These are phyloP conservation scores for Ctenicera cuprea DNA, from an alignment of 2,888 invertebrate species.

Conservation along the genomic window DNA sequence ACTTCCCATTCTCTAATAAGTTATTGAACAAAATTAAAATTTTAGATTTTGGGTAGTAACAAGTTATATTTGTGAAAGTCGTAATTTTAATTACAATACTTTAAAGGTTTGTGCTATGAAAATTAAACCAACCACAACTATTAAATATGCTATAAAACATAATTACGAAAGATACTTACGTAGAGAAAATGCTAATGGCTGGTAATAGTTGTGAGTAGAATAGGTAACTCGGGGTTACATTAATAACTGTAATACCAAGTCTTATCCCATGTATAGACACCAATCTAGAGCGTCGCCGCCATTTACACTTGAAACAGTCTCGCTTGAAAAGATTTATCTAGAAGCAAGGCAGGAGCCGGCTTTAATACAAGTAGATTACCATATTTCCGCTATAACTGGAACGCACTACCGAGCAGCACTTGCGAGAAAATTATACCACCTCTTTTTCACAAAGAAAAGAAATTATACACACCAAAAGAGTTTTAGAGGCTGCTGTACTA, in stretches of 20 bases:
- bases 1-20: conserved; percentile 9
- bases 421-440: conserved; percentile 58
- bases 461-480: conserved; percentile 49
- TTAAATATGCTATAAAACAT: too few relatives aligned
- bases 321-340: conserved; percentile 63
- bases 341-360: conserved; percentile 60
- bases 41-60: too few relatives aligned
- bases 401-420: conserved; percentile 58
- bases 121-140: too few relatives aligned
- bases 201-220: neutral
- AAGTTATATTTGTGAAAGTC: too few relatives aligned
- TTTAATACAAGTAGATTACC: conserved; percentile 63
- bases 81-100: too few relatives aligned
- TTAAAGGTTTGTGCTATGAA: too few relatives aligned
- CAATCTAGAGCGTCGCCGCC: conserved; percentile 57
- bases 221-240: conserved; percentile 47
- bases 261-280: conserved; percentile 58
- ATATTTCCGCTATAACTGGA: conserved; percentile 63
- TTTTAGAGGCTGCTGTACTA: conserved; percentile 25
- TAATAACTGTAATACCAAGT: conserved; percentile 57
- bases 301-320: conserved; percentile 64
- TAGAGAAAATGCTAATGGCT: too few relatives aligned
- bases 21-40: too few relatives aligned
- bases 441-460: conserved; percentile 51
- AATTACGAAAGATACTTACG: too few relatives aligned